These are phyloP conservation scores for Trypoxylon attenuatum DNA, from an alignment of 2,888 invertebrate genomes.

Conservation along the genomic window DNA sequence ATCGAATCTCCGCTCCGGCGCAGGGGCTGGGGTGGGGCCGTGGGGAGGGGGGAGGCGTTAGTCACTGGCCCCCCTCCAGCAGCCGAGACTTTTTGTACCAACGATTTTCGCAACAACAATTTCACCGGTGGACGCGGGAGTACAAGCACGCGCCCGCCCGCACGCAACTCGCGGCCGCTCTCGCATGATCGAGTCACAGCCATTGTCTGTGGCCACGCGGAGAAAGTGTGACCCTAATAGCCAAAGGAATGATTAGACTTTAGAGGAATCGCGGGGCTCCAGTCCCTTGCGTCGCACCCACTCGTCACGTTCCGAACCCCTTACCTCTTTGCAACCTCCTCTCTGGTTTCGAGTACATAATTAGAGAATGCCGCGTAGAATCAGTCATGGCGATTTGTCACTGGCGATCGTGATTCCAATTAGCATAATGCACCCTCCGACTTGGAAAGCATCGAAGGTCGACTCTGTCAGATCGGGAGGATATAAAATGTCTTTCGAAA, in stretches of 20 bases:
- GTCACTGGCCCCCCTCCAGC: constrained; percentile 26
- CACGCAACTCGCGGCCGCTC: constrained; percentile 44
- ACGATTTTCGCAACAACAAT: constrained; percentile 53
- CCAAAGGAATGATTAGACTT: constrained; percentile 65
- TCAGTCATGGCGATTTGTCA: too few relatives aligned
- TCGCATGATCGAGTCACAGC: constrained; percentile 52
- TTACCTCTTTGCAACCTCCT: too few relatives aligned
- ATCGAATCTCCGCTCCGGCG: constrained; percentile 39
- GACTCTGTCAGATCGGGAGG: too few relatives aligned
- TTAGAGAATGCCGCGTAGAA: too few relatives aligned
- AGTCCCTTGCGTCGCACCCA: constrained; percentile 51
- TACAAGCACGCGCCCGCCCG: constrained; percentile 29
- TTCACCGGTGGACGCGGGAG: constrained; percentile 43
- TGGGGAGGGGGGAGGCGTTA: constrained; percentile 39
- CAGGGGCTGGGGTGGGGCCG: too few relatives aligned
- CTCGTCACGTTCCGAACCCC: too few relatives aligned
- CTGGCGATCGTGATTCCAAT: too few relatives aligned
- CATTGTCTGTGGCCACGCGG: constrained; percentile 37
- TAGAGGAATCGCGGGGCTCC: constrained; percentile 60
- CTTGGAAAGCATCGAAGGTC: too few relatives aligned
- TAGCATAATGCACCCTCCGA: too few relatives aligned
- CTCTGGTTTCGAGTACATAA: too few relatives aligned
- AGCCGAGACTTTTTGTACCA: constrained; percentile 5
- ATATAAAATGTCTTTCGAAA: too few relatives aligned
- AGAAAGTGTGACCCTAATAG: constrained; percentile 71